A percentile compares a stretch with the other conserved stretches of the same genome.
Evolutionary conservation across 2,113 vertebrate genomes (phyloP).

Genomic region (Tetrax tetrax): DNA sequence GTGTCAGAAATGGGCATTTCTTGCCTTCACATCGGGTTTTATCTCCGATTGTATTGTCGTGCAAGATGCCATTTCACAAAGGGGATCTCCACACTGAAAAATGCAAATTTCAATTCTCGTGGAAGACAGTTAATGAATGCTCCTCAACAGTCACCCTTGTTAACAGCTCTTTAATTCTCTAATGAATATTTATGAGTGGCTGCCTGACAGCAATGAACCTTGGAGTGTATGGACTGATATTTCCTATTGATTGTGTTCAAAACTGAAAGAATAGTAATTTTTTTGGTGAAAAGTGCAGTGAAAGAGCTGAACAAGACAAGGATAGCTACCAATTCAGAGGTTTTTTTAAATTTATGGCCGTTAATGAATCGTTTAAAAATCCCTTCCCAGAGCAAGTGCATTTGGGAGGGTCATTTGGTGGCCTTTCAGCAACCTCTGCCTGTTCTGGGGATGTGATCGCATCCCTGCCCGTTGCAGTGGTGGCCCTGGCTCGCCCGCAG

Average conservation of each 20-base stretch:
- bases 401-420: background rate
- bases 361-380: background rate
- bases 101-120: slow-evolving; percentile 34
- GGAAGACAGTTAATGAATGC: slow-evolving; percentile 34
- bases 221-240: background rate
- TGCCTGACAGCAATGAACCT: background rate
- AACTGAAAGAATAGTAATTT: background rate
- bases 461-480: fast-evolving
- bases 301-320: background rate
- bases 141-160: background rate
- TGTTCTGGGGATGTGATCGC: fast-evolving
- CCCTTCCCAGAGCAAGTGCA: background rate
- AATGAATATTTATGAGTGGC: slow-evolving; percentile 15
- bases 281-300: background rate
- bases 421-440: fast-evolving
- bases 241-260: background rate
- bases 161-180: slow-evolving; percentile 39
- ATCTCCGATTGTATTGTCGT: background rate
- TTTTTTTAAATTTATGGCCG: background rate
- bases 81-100: background rate
- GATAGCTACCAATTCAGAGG: background rate
- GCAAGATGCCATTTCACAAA: background rate
- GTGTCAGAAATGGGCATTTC: background rate
- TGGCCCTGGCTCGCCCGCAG: background rate
- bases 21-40: background rate